phyloP scores from a whole-genome alignment of 1,140 invertebrate genomes.

The Hyphantria cunea region DNA sequence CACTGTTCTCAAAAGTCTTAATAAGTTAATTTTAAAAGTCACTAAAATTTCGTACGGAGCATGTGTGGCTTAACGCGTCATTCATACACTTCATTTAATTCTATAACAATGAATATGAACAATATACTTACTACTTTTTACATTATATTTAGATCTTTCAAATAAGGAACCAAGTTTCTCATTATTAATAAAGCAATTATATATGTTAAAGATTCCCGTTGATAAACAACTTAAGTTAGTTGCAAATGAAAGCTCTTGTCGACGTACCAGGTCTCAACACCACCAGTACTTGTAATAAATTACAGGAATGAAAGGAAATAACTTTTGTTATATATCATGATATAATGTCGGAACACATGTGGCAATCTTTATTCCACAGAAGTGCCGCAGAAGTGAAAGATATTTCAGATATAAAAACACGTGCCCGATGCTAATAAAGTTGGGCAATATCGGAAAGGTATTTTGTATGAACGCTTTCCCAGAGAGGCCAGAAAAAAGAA shows the following conservation, averaged over 20 bases:
- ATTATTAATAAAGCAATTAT: constrained; percentile 19
- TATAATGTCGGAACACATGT: constrained; percentile 49
- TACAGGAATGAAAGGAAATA: constrained; percentile 46
- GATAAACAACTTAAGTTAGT: constrained; percentile 32
- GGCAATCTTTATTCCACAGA: constrained; percentile 62
- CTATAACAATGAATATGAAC: too few relatives aligned
- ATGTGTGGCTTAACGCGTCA: too few relatives aligned
- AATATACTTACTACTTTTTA: neutral
- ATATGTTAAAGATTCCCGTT: constrained; percentile 20
- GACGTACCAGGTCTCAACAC: constrained; percentile 37
- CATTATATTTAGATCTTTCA: too few relatives aligned
- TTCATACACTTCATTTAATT: too few relatives aligned
- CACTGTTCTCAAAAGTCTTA: too few relatives aligned
- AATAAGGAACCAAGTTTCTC: too few relatives aligned
- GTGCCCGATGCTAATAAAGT: constrained; percentile 77
- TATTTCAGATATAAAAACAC: constrained; percentile 74
- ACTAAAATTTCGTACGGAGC: too few relatives aligned
- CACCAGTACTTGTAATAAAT: constrained; percentile 45
- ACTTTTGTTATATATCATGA: constrained; percentile 50
- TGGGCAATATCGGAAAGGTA: constrained; percentile 76
- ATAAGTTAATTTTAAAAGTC: too few relatives aligned
- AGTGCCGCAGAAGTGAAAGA: constrained; percentile 63
- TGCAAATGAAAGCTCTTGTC: constrained; percentile 39
- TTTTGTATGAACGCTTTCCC: constrained; percentile 77
- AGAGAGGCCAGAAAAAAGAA: constrained; percentile 69